A percentile compares a stretch with the other conserved stretches of the same genome.
These are phyloP conservation scores for Archips xylosteana DNA, from an alignment of 2,888 invertebrate genomes.

Conservation along the genomic window DNA sequence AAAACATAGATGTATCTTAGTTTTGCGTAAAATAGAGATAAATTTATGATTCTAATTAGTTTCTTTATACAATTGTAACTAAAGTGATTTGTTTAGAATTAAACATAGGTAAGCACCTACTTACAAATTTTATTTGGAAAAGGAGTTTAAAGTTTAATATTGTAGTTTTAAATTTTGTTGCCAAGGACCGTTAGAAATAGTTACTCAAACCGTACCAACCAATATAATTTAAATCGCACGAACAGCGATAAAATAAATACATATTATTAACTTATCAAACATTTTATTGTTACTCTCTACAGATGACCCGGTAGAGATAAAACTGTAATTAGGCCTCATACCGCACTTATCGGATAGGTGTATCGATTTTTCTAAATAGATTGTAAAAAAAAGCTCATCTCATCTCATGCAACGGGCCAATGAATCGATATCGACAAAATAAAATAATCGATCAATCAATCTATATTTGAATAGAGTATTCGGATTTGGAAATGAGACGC, in stretches of 20 bases:
- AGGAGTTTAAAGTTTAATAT: neutral
- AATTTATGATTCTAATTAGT: too few species aligned
- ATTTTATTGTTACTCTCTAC: slow-evolving; percentile 69
- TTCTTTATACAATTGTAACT: too few species aligned
- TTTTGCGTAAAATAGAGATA: too few species aligned
- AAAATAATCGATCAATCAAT: slow-evolving; percentile 81
- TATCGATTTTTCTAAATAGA: slow-evolving; percentile 80
- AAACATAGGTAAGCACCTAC: too few species aligned
- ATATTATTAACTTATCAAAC: slow-evolving; percentile 81
- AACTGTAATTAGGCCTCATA: slow-evolving; percentile 80
- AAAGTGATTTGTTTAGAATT: too few species aligned
- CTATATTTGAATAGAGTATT: slow-evolving; percentile 74
- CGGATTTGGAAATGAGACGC: slow-evolving; percentile 61
- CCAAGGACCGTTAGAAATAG: neutral
- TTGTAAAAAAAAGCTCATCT: slow-evolving; percentile 70
- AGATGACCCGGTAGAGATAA: slow-evolving; percentile 78
- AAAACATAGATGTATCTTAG: too few species aligned
- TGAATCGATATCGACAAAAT: slow-evolving; percentile 77
- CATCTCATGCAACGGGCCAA: slow-evolving; percentile 69
- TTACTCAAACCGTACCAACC: slow-evolving; percentile 20
- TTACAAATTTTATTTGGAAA: neutral
- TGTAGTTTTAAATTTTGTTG: neutral
- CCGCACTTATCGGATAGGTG: slow-evolving; percentile 79
- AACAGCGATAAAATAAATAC: slow-evolving; percentile 56
- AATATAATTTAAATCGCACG: slow-evolving; percentile 56